A percentile compares a stretch with the other conserved stretches of the same genome.
Conservation (phyloP, 1,140 invertebrate genomes). For the Spodoptera frugiperda region DNA sequence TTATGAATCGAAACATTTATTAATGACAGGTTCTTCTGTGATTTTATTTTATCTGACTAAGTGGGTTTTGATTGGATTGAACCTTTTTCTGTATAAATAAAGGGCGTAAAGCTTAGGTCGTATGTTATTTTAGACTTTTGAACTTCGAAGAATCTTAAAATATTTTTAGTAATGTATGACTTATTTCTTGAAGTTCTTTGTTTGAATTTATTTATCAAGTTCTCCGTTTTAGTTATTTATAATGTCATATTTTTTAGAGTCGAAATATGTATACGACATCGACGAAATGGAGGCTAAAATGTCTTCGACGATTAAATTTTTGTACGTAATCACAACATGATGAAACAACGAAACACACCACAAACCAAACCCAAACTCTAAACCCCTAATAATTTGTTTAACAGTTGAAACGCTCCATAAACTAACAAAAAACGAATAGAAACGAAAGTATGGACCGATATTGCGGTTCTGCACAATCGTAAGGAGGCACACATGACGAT, state of each 20-base stretch:
- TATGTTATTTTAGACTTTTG: not conserved
- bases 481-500: conserved; percentile 73
- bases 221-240: no score
- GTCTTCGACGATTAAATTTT: no score
- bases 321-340: no score
- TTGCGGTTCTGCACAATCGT: conserved; percentile 71
- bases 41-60: conserved; percentile 1
- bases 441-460: conserved; percentile 63
- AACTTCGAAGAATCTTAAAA: no score
- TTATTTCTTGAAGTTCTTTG: no score
- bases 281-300: no score
- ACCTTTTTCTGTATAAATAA: conserved; percentile 3
- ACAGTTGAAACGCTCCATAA: conserved; percentile 40
- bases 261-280: no score
- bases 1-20: conserved; percentile 48
- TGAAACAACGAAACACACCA: not conserved
- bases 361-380: not conserved
- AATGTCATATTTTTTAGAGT: no score
- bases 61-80: conserved; percentile 13
- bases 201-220: no score
- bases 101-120: not conserved
- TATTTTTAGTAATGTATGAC: no score
- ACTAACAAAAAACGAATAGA: conserved; percentile 52
- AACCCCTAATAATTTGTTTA: conserved; percentile 45
- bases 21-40: conserved; percentile 35